Base-by-base conservation (phyloP, 2,888 invertebrate genomes). In the Tachina grossa region DNA sequence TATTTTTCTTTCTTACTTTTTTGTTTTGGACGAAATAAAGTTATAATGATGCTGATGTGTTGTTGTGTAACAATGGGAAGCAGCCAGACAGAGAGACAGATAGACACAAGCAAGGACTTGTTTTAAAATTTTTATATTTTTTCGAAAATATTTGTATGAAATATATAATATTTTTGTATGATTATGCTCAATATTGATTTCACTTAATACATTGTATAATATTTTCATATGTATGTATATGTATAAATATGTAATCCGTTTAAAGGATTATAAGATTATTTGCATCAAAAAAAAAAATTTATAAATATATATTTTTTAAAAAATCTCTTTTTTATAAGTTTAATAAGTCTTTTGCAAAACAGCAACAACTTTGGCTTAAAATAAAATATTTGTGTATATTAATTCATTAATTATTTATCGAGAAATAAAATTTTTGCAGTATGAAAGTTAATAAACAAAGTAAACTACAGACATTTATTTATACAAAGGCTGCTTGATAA, bases 41-140 rank as follows among this genome's bases (percentile, higher is more conserved):
- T 61, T 74, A 61, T 61, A 74, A 74, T 74, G 72, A 74, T 49
- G 31, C 31, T 59, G 72, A n/a, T 47, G 16, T 49, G 39, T 49
- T 61, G 49, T 19, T 45, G 49, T 19, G 19, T 45, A 31, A 16
- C 49, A 11, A 49, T 11, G 13, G 41, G 3, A 41, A 8, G 41
- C 57, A 9, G 19, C 45, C 41, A n/a, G 31, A 19, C 16, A 39
- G n/a, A 59, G 14, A 31, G 31, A 57, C 9, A 59, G 31, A 14
- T 31, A 43, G 16, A 43, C 41, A 41, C 4, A 14, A 1, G 13
- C 22, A 49, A 13, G 47, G 14, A 14, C 14, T 49, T 31, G 47
- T 39, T 74, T 41, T 61, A 61, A 61, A 61, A 61, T 19, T 61
- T 74, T 74, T 41, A 49, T 61, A 31, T 6, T 31, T 31, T 31